Conservation (phyloP, 2,797 vertebrate species). For the Mionectes olivaceus region DNA sequence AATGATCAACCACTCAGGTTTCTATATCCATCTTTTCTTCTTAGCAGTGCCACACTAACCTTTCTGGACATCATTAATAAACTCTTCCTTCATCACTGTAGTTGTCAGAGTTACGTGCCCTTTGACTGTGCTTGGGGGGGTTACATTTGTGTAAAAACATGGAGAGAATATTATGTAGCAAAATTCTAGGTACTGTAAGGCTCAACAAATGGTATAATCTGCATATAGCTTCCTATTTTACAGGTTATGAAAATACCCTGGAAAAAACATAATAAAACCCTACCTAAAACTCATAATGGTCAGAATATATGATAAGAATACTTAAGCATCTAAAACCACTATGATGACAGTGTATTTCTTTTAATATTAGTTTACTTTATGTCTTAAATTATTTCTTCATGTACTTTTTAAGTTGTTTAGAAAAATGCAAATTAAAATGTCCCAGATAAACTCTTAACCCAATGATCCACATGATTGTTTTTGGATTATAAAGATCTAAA, state of each 20-base stretch:
- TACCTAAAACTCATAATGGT: background rate
- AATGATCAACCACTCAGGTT: conserved; percentile 72
- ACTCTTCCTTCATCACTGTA: conserved; percentile 17
- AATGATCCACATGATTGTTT: background rate
- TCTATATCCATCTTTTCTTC: conserved; percentile 61
- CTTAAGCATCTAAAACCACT: background rate
- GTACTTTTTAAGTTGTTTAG: background rate
- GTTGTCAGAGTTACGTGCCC: background rate
- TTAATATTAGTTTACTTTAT: background rate
- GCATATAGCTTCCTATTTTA: background rate
- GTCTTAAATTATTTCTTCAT: background rate
- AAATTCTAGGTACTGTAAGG: background rate
- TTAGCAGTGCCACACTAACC: conserved; percentile 63
- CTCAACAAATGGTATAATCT: background rate
- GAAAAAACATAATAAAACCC: background rate
- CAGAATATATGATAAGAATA: background rate
- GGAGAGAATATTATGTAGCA: background rate
- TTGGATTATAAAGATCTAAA: background rate
- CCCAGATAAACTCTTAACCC: background rate
- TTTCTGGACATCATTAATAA: conserved; percentile 61
- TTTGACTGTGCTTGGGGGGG: background rate
- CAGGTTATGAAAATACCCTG: background rate
- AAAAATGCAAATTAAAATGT: background rate
- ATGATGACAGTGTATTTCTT: background rate
- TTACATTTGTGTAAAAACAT: background rate